A percentile compares a stretch with the other conserved stretches of the same genome.
These are phyloP conservation scores for Ctenodactylus gundi DNA, from an alignment of 2,113 vertebrate species.

Conservation along the genomic window DNA sequence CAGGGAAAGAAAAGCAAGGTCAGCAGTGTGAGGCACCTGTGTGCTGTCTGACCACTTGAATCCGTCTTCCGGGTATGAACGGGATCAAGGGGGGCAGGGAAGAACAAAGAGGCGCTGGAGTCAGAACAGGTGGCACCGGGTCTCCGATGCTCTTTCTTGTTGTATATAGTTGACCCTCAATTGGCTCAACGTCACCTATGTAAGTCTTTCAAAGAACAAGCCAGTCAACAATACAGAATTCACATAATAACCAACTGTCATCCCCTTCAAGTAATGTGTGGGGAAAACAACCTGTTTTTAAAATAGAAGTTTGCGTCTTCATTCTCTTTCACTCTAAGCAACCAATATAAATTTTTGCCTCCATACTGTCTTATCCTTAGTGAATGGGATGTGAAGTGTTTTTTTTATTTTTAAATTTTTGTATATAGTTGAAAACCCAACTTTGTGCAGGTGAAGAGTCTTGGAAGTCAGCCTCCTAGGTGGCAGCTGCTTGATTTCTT, in stretches of 20 bases:
- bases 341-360: background rate
- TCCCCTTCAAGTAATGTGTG: background rate
- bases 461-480: background rate
- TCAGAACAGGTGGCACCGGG: background rate
- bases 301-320: background rate
- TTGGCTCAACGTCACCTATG: background rate
- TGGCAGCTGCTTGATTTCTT: background rate
- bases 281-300: background rate
- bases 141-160: background rate
- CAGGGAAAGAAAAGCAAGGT: background rate
- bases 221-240: background rate
- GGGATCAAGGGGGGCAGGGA: no score
- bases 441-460: background rate
- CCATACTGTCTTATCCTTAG: background rate
- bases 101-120: background rate
- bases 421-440: background rate
- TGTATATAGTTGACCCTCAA: background rate
- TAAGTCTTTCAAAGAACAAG: background rate
- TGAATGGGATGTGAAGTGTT: background rate
- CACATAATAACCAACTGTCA: background rate
- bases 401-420: no score
- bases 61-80: background rate
- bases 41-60: background rate
- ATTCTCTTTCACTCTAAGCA: background rate
- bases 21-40: background rate